Evolutionary conservation across 1,140 invertebrate species (phyloP).

Genomic region (Tachypleus tridentatus): DNA sequence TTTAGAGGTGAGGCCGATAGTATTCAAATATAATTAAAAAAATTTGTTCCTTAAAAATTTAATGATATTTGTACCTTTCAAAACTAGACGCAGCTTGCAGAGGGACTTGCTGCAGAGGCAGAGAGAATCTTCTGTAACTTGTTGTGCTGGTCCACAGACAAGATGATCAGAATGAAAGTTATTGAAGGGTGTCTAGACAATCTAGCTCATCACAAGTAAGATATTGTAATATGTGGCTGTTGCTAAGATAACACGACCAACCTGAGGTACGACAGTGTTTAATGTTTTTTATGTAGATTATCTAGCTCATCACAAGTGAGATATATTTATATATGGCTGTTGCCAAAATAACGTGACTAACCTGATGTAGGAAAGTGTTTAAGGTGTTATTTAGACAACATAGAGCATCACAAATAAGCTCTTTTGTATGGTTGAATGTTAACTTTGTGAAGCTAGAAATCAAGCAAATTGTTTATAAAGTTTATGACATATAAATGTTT

Average conservation of each 20-base stretch:
- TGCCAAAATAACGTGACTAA: too few relatives aligned
- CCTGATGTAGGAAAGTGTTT: too few relatives aligned
- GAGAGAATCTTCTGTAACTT: constrained; percentile 81
- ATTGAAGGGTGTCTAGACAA: constrained; percentile 89
- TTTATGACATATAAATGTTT: too few relatives aligned
- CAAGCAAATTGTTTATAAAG: too few relatives aligned
- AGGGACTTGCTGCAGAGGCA: constrained; percentile 75
- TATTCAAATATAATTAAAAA: too few relatives aligned
- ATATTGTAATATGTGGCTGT: constrained; percentile 10
- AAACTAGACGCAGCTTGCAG: constrained; percentile 59
- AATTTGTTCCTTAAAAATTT: not conserved
- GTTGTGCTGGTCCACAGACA: constrained; percentile 77
- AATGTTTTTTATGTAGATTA: not conserved
- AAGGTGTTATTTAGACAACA: too few relatives aligned
- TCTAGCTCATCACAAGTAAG: constrained; percentile 61
- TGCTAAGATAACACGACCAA: not conserved
- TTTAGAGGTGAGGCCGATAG: too few relatives aligned
- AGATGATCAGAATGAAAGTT: constrained; percentile 78
- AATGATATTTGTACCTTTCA: constrained; percentile 12
- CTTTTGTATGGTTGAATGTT: too few relatives aligned
- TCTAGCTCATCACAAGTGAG: too few relatives aligned
- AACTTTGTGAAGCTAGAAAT: too few relatives aligned
- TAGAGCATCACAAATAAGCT: too few relatives aligned
- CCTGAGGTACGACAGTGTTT: constrained; percentile 4
- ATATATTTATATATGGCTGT: too few relatives aligned